A percentile compares a stretch with the other conserved stretches of the same genome.
These are phyloP conservation scores for Epistrophe grossulariae DNA, from an alignment of 2,888 invertebrate genomes.

Conservation along the genomic window DNA sequence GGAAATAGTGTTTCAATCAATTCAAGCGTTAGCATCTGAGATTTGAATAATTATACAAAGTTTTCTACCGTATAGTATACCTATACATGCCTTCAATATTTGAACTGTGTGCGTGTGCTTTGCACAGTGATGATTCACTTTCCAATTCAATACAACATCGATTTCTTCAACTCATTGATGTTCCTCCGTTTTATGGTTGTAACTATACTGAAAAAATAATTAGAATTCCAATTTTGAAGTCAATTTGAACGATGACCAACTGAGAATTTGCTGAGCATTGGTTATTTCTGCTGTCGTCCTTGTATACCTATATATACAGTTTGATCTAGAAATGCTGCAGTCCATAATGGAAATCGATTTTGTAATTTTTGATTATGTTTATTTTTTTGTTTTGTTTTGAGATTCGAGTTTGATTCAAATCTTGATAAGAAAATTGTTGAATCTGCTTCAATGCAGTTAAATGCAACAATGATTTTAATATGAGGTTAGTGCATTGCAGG, in stretches of 20 bases:
- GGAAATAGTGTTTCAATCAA: neutral
- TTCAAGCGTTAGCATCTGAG: neutral
- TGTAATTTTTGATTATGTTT: neutral
- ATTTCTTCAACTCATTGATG: constrained; percentile 5
- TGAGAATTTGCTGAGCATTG: too few relatives aligned
- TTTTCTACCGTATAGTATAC: neutral
- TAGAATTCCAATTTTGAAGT: constrained; percentile 29
- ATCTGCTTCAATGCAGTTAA: too few relatives aligned
- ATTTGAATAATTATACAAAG: constrained; percentile 15
- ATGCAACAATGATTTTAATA: too few relatives aligned
- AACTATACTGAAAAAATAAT: constrained; percentile 11
- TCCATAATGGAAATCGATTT: neutral
- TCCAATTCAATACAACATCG: neutral
- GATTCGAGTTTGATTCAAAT: too few relatives aligned
- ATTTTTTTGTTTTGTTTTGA: too few relatives aligned
- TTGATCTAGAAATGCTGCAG: neutral
- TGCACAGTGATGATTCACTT: neutral
- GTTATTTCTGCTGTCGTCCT: neutral
- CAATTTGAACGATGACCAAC: neutral
- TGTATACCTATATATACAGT: neutral
- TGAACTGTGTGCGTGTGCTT: neutral
- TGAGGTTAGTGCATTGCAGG: too few relatives aligned
- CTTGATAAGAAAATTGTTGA: too few relatives aligned
- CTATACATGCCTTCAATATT: neutral
- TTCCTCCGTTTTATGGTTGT: neutral